Conservation (phyloP, 1,140 invertebrate species). For the Sitophilus oryzae region DNA sequence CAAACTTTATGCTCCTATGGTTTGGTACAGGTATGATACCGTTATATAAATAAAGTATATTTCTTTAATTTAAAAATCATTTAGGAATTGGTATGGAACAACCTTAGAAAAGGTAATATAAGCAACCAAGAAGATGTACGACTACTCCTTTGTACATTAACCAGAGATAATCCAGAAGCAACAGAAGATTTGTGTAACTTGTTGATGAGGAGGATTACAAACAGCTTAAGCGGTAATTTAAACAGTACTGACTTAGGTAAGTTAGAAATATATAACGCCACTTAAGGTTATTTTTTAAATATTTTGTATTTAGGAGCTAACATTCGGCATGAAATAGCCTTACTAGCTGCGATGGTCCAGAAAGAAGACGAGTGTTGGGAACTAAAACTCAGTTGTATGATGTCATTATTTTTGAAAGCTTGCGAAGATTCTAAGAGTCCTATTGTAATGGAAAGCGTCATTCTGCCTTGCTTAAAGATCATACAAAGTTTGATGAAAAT, state of each 20-base stretch:
- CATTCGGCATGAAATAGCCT: conserved; percentile 79
- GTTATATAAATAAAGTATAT: neutral
- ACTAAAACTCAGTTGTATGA: conserved; percentile 81
- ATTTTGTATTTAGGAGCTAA: conserved; percentile 46
- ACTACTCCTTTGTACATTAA: conserved; percentile 83
- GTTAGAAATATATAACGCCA: no score
- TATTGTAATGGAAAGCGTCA: conserved; percentile 69
- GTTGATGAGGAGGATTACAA: conserved; percentile 74
- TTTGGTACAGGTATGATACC: conserved; percentile 66
- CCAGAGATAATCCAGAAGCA: conserved; percentile 79
- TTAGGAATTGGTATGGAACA: conserved; percentile 69
- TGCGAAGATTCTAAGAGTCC: conserved; percentile 65
- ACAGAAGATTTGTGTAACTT: conserved; percentile 81
- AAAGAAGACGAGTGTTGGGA: conserved; percentile 96
- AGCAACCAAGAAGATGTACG: conserved; percentile 82
- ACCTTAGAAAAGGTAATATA: conserved; percentile 72
- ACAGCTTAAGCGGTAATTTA: conserved; percentile 58
- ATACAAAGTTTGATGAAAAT: conserved; percentile 73
- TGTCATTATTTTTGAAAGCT: conserved; percentile 75
- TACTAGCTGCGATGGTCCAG: conserved; percentile 80
- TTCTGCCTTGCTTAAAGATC: conserved; percentile 79
- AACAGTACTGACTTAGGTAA: conserved; percentile 58
- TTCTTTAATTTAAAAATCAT: neutral
- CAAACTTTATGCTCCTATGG: conserved; percentile 78
- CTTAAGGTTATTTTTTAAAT: no score